Conservation (phyloP, 2,113 vertebrate species). For the Mesitornis unicolor region DNA sequence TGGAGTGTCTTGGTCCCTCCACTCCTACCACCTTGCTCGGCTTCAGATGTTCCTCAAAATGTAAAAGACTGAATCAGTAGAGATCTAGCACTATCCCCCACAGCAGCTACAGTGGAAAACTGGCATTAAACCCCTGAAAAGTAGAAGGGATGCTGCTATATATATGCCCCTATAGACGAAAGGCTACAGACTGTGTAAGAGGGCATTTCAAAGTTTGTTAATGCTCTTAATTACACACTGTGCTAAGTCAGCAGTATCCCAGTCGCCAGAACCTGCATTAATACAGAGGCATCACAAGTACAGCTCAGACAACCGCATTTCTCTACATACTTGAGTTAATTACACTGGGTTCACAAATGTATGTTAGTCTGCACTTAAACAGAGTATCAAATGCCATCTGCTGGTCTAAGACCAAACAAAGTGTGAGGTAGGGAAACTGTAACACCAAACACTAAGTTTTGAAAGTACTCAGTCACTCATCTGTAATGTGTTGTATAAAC, state of each 20-base stretch:
- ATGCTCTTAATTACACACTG: background rate
- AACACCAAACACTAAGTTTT: background rate
- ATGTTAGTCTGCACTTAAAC: background rate
- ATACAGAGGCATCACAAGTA: background rate
- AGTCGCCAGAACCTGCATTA: background rate
- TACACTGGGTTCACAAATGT: background rate
- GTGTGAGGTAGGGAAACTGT: background rate
- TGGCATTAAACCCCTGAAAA: background rate
- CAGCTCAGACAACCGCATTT: background rate
- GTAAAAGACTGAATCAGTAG: background rate
- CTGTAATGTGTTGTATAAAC: background rate
- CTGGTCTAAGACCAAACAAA: background rate
- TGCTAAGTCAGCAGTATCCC: background rate
- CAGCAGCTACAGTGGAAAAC: background rate
- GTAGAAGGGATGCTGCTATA: background rate
- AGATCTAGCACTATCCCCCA: background rate
- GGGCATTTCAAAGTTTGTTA: background rate
- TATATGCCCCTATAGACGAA: background rate
- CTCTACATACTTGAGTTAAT: background rate
- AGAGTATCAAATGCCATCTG: background rate
- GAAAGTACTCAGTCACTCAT: background rate
- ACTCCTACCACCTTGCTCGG: background rate
- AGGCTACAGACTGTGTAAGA: accelerated
- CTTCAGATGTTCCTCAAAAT: background rate
- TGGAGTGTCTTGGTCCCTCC: background rate